Conservation (phyloP, 2,888 invertebrate species). For the Xanthia icteritia region DNA sequence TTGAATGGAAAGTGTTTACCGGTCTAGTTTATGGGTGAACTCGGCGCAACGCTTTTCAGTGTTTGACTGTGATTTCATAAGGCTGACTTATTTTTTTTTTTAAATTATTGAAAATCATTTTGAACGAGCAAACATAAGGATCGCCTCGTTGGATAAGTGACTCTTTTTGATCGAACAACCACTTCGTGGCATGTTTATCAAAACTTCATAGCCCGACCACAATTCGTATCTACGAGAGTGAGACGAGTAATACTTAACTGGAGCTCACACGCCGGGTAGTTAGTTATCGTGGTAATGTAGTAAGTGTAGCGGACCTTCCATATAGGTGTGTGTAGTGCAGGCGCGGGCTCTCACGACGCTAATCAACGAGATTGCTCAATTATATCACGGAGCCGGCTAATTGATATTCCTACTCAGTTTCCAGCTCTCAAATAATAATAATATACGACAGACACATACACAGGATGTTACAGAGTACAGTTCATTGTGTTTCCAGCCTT, state of each 20-base stretch:
- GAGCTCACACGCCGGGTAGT: background rate
- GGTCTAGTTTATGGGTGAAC: constrained; percentile 27
- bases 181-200: background rate
- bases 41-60: background rate
- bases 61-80: constrained; percentile 8
- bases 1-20: constrained; percentile 25
- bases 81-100: background rate
- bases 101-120: background rate
- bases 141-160: background rate
- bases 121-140: background rate
- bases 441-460: background rate
- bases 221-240: too few relatives aligned
- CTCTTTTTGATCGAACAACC: background rate
- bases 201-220: background rate
- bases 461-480: background rate
- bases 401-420: constrained; percentile 48
- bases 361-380: constrained; percentile 46
- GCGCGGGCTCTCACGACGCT: constrained; percentile 28
- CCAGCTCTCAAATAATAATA: constrained; percentile 17
- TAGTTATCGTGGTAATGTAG: background rate
- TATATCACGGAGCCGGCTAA: constrained; percentile 35
- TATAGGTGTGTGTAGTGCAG: background rate
- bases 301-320: background rate
- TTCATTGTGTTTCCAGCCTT: background rate
- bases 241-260: background rate